Percentiles rank a stretch among this genome's conserved stretches.
Evolutionary conservation across 2,888 invertebrate genomes (phyloP).

Genomic region (Barypeithes pellucidus): DNA sequence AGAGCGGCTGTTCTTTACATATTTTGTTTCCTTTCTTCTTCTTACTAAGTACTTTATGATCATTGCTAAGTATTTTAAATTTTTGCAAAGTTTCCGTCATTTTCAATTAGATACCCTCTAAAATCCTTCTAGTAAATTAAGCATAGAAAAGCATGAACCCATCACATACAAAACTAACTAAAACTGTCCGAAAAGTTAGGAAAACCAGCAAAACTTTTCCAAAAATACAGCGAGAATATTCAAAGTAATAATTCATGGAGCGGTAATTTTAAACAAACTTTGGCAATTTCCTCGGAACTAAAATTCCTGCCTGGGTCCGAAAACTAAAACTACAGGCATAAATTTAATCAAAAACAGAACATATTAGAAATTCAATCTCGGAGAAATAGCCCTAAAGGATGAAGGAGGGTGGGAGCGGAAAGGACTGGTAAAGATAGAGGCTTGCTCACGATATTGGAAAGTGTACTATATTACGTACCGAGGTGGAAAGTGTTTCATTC

Average conservation of each 20-base stretch:
- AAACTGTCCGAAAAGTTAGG: conserved; percentile 53
- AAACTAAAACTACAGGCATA: conserved; percentile 66
- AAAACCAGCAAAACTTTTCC: conserved; percentile 46
- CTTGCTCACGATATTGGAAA: not conserved
- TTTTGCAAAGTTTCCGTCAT: not conserved
- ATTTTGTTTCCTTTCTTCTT: too few species aligned
- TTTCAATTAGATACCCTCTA: not conserved
- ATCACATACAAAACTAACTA: conserved; percentile 49
- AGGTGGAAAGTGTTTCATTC: too few species aligned
- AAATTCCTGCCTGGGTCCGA: conserved; percentile 60
- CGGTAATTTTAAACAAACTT: conserved; percentile 63
- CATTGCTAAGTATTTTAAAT: not conserved
- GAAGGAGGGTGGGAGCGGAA: conserved; percentile 61
- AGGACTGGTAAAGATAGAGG: conserved; percentile 41
- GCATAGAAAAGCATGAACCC: conserved; percentile 43
- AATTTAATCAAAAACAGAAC: conserved; percentile 72
- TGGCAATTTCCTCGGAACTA: conserved; percentile 62
- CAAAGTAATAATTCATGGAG: conserved; percentile 60
- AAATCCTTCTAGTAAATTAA: conserved; percentile 43
- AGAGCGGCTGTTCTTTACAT: too few species aligned
- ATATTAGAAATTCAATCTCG: conserved; percentile 72
- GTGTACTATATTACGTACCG: too few species aligned
- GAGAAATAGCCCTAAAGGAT: conserved; percentile 70
- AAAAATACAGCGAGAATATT: conserved; percentile 50
- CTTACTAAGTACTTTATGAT: too few species aligned